Evolutionary conservation across 53 echinoderm and acorn worm species (phyloP).

Genomic region (Arbacia lixula): DNA sequence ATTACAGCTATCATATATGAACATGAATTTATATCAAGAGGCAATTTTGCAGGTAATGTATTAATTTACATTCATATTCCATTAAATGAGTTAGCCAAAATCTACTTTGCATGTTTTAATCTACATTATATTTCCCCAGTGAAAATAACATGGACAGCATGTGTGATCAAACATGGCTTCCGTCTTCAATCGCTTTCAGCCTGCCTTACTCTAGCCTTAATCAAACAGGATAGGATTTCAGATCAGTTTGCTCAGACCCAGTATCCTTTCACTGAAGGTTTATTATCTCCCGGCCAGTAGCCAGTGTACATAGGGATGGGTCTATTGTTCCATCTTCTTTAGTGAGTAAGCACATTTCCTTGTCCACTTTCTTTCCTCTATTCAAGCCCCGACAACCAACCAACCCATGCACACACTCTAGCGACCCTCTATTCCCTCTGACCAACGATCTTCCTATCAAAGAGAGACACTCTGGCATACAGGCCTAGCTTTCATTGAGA

Average conservation of each 20-base stretch:
- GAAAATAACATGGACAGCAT: constrained; percentile 2
- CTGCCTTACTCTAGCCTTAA: neutral
- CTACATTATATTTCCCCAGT: neutral
- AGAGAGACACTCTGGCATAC: neutral
- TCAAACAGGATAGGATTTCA: constrained; percentile 41
- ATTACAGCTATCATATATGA: too few species aligned
- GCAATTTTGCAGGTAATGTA: neutral
- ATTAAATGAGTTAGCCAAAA: neutral
- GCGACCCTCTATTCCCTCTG: too few species aligned
- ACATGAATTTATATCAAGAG: too few species aligned
- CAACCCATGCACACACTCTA: neutral
- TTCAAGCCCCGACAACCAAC: too few species aligned
- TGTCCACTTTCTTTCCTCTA: constrained; percentile 1
- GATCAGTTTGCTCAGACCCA: constrained; percentile 12
- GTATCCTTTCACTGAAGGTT: constrained; percentile 26
- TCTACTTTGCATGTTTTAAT: neutral
- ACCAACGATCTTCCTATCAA: too few species aligned
- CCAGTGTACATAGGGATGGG: constrained; percentile 29
- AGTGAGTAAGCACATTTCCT: constrained; percentile 53
- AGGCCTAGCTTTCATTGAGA: constrained; percentile 7
- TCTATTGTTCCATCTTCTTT: constrained; percentile 12
- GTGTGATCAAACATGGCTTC: constrained; percentile 26
- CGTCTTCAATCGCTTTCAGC: neutral
- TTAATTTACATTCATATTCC: neutral
- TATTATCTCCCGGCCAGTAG: constrained; percentile 20